phyloP scores from a whole-genome alignment of 1,140 invertebrate species.

The Ditylenchus dipsaci region DNA sequence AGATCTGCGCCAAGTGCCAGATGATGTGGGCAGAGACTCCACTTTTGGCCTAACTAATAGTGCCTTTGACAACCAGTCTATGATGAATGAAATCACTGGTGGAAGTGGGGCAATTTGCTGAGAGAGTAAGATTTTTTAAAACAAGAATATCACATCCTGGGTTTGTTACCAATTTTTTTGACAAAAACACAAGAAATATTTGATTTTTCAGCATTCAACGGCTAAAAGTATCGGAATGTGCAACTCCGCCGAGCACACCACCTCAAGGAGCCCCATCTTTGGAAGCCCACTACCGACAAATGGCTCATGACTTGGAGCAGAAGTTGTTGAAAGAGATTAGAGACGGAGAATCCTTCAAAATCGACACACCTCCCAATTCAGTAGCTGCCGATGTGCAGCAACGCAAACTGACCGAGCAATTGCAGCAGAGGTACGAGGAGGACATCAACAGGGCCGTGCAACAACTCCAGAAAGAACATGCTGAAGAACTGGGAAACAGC shows the following conservation, averaged over 20 bases:
- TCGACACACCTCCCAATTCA: background rate
- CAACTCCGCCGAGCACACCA: background rate
- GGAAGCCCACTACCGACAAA: constrained; percentile 20
- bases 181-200: too few relatives aligned
- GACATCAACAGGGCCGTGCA: background rate
- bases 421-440: background rate
- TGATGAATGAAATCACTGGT: background rate
- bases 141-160: too few relatives aligned
- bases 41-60: background rate
- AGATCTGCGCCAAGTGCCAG: background rate
- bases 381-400: background rate
- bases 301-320: constrained; percentile 21
- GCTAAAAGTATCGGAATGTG: background rate
- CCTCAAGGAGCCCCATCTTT: background rate
- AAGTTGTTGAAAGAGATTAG: constrained; percentile 11
- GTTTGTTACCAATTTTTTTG: too few relatives aligned
- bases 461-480: background rate
- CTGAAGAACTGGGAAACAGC: background rate
- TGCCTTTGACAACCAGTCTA: constrained; percentile 1
- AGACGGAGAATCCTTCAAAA: background rate
- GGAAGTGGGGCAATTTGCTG: background rate
- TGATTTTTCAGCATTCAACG: constrained; percentile 2
- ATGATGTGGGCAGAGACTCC: background rate
- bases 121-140: background rate
- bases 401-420: background rate